These are phyloP conservation scores for Daboia siamensis DNA, from an alignment of 2,113 vertebrate genomes.

Conservation along the genomic window DNA sequence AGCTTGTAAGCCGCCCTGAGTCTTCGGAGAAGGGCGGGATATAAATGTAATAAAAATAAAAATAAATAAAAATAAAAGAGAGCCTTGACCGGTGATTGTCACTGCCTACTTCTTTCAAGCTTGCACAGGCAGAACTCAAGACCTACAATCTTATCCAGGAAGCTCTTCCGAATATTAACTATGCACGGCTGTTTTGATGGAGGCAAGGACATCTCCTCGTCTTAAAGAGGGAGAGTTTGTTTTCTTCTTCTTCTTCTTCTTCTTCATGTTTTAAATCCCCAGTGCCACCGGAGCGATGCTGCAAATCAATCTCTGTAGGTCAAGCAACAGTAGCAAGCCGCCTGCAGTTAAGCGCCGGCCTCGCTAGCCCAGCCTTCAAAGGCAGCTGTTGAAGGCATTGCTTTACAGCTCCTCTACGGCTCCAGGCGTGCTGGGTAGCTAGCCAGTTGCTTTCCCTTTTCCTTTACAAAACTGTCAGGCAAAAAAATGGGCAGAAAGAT, in stretches of 20 bases:
- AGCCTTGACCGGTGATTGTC: conserved; percentile 15
- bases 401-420: conserved; percentile 29
- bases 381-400: background rate
- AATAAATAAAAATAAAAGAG: too few relatives aligned
- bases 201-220: conserved; percentile 48
- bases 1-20: too few relatives aligned
- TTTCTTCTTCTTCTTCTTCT: background rate
- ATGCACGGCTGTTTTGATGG: conserved; percentile 57
- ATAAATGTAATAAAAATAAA: too few relatives aligned
- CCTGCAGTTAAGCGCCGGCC: background rate
- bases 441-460: conserved; percentile 8
- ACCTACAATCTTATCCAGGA: conserved; percentile 27
- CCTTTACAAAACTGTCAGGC: conserved; percentile 64
- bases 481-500: conserved; percentile 60
- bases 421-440: conserved; percentile 38
- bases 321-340: background rate
- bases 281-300: conserved; percentile 62
- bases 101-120: conserved; percentile 25
- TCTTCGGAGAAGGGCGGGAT: too few relatives aligned
- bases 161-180: conserved; percentile 17
- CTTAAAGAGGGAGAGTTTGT: background rate
- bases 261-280: conserved; percentile 1
- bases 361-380: conserved; percentile 9
- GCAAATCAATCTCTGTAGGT: conserved; percentile 65
- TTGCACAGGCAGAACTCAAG: background rate